These are phyloP conservation scores for Diphyllodes magnificus DNA, from an alignment of 2,113 vertebrate species.

Conservation along the genomic window DNA sequence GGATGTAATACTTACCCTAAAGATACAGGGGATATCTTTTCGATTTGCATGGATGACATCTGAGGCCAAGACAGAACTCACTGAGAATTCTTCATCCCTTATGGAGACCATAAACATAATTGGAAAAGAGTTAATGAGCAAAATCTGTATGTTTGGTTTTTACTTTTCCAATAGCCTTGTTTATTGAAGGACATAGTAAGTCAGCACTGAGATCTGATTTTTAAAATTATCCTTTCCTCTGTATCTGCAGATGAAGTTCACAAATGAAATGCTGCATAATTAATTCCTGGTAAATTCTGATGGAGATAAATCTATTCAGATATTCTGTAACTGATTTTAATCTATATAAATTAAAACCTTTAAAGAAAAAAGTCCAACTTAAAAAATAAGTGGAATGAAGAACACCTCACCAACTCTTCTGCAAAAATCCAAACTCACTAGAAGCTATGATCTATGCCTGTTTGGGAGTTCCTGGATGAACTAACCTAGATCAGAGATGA, in stretches of 20 bases:
- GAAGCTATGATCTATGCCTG: background rate
- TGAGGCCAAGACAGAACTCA: conserved; percentile 95
- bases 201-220: background rate
- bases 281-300: background rate
- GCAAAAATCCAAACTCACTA: background rate
- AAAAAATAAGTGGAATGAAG: background rate
- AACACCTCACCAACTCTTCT: background rate
- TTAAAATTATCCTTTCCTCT: background rate
- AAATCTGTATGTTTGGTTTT: background rate
- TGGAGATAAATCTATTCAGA: background rate
- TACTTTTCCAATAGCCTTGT: background rate
- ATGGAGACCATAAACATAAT: conserved; percentile 24
- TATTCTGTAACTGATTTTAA: background rate
- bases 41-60: conserved; percentile 97
- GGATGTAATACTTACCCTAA: conserved; percentile 81
- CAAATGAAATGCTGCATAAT: background rate
- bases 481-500: background rate
- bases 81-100: conserved; percentile 98
- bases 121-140: background rate
- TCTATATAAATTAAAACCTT: background rate
- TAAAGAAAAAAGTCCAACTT: background rate
- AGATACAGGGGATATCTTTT: conserved; percentile 97
- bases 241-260: background rate
- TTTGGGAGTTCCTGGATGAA: background rate
- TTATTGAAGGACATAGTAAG: background rate